A percentile compares a stretch with the other conserved stretches of the same genome.
Evolutionary conservation across 1,140 invertebrate genomes (phyloP).

Genomic region (Scylla paramamosain): DNA sequence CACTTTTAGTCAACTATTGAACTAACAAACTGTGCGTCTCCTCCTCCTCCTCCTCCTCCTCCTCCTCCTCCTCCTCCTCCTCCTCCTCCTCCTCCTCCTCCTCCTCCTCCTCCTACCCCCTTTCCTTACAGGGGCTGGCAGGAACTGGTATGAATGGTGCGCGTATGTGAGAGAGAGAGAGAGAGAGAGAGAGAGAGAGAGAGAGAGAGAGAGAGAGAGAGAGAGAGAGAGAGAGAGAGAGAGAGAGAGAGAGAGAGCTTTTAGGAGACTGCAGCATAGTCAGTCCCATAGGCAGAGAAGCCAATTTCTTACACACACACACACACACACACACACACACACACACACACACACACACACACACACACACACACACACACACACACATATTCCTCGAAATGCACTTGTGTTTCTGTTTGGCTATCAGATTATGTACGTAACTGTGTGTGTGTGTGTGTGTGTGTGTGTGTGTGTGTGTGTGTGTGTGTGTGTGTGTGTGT

Average conservation of each 20-base stretch:
- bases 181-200: background rate
- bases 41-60: no score
- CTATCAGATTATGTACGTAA: background rate
- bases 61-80: background rate
- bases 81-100: conserved; percentile 17
- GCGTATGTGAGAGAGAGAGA: background rate
- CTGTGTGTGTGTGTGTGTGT: conserved; percentile 12
- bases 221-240: background rate
- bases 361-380: conserved; percentile 50
- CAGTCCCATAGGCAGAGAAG: background rate
- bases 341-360: conserved; percentile 37
- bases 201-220: background rate
- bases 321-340: conserved; percentile 39
- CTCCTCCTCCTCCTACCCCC: background rate
- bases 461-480: conserved; percentile 11
- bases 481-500: conserved; percentile 12
- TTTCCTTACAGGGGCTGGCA: conserved; percentile 32
- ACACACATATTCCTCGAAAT: background rate
- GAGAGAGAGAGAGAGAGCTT: background rate
- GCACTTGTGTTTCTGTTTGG: background rate
- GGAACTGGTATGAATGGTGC: background rate
- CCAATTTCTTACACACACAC: conserved; percentile 28
- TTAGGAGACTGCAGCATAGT: background rate
- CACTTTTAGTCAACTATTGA: background rate
- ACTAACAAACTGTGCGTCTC: background rate